Conservation (phyloP, 2,888 invertebrate genomes). For the Lagria hirta region DNA sequence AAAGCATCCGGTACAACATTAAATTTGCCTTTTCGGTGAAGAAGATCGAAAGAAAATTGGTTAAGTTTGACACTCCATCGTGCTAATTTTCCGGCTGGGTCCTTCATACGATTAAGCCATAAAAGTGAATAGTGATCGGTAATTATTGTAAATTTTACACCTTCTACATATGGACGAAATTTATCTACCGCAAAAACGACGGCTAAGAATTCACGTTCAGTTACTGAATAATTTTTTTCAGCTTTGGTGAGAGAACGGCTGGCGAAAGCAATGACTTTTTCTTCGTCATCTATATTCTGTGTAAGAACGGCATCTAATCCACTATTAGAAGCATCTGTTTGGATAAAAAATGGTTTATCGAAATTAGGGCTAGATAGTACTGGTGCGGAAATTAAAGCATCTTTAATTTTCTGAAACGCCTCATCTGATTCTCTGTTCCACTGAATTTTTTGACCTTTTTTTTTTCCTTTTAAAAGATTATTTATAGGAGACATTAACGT, state of each 20-base stretch:
- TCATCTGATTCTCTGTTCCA: constrained; percentile 33
- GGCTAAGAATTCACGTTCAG: constrained; percentile 36
- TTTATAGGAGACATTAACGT: constrained; percentile 33
- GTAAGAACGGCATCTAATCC: constrained; percentile 37
- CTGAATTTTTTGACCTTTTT: constrained; percentile 28
- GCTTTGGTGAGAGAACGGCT: constrained; percentile 31
- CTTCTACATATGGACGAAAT: constrained; percentile 35
- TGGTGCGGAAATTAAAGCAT: constrained; percentile 21
- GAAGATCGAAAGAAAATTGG: constrained; percentile 29
- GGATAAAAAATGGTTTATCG: constrained; percentile 26
- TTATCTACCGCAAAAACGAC: constrained; percentile 36
- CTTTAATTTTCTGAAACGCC: constrained; percentile 29
- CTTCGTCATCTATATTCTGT: constrained; percentile 26
- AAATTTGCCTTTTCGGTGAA: constrained; percentile 28
- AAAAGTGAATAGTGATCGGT: constrained; percentile 35
- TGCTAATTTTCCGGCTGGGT: constrained; percentile 32
- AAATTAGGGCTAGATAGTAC: constrained; percentile 32
- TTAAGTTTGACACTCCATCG: constrained; percentile 31
- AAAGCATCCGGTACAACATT: constrained; percentile 31
- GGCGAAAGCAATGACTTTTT: constrained; percentile 36
- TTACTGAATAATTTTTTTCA: constrained; percentile 36
- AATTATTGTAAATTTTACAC: constrained; percentile 30
- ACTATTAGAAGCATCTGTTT: constrained; percentile 36
- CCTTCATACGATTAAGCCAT: constrained; percentile 32
- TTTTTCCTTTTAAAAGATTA: constrained; percentile 28